Percentiles rank a stretch among this genome's conserved stretches.
phyloP scores from a whole-genome alignment of 37 sponge, comb jelly and placozoan species.

The Haliclona indistincta region DNA sequence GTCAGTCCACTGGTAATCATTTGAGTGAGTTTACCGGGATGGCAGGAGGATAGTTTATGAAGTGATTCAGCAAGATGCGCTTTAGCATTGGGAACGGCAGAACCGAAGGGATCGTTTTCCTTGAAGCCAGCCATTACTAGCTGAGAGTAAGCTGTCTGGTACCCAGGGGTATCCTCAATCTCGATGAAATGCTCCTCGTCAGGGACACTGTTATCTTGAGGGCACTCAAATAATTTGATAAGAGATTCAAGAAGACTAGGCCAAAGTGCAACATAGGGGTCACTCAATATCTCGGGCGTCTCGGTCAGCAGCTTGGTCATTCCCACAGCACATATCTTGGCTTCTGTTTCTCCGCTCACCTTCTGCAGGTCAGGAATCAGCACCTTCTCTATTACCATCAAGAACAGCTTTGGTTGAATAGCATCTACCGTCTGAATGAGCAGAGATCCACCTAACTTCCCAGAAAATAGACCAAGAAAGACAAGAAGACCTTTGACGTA shows the following conservation, averaged over 20 bases:
- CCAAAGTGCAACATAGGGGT: slow-evolving; percentile 83
- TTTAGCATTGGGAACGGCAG: slow-evolving; percentile 69
- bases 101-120: slow-evolving; percentile 84
- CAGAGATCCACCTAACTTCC: slow-evolving; percentile 78
- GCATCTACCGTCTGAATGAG: slow-evolving; percentile 82
- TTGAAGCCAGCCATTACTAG: slow-evolving; percentile 84
- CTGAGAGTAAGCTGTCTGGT: slow-evolving; percentile 91
- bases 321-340: slow-evolving; percentile 95
- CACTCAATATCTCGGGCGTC: slow-evolving; percentile 80
- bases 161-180: slow-evolving; percentile 98
- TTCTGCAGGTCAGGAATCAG: slow-evolving; percentile 91
- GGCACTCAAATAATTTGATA: slow-evolving; percentile 88
- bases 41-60: slow-evolving; percentile 73
- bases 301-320: slow-evolving; percentile 94
- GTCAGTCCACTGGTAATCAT: slow-evolving; percentile 77
- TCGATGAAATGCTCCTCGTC: slow-evolving; percentile 97
- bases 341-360: slow-evolving; percentile 82
- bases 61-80: slow-evolving; percentile 71
- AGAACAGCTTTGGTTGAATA: slow-evolving; percentile 93
- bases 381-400: slow-evolving; percentile 93
- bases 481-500: slow-evolving; percentile 93
- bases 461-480: slow-evolving; percentile 88
- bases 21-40: slow-evolving; percentile 80
- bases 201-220: slow-evolving; percentile 75
- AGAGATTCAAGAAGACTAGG: slow-evolving; percentile 76